Evolutionary conservation across 2,888 invertebrate genomes (phyloP), one percentile per base, ranked within the genome.

Genomic region (Hofmannophila pseudospretella): DNA sequence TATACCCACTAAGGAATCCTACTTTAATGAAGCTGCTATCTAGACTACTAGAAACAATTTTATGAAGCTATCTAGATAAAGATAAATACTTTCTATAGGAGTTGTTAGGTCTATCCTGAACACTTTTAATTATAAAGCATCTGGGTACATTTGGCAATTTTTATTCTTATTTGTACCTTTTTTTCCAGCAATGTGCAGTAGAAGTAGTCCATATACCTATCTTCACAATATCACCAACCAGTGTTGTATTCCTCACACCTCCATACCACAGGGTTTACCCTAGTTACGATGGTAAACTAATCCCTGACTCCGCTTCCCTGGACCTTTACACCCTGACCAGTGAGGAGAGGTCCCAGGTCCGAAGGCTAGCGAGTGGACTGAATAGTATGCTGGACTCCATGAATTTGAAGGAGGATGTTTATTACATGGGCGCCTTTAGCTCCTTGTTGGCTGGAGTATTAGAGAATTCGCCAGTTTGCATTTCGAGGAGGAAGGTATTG

Each of bases 341-440:
- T 41, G 71, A 77, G 4, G 81, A 88, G 39, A 72, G 85, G 30
- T 69, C 78, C 2, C 64, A 68, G 42, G 72, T 87, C 0, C 53
- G 85, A 32, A 77, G 89, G 41, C 49, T 89, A 22, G 87, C 88
- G 1, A 80, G 84, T 47, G 74, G 87, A 9, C 51, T 89, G 2
- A 86, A 90, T 43, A 88, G 84, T 39, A 62, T 90, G 60, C 56
- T 91, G 42, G 86, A 89, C 19, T 85, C 88, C 9, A 79, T 92
- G 67, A 88, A 89, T 47, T 79, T 90, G 4, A 89, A 86, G 42
- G 92, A 92, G 51, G 92, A 93, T 57, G 76, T 92, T 13, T 93
- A 88, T 54, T 89, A 88, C 33, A 67, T 93, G 54, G 93, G 93
- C 2, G 77, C 85, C 16, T 88, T 89, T 30, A 91, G 92, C 57